Base-by-base conservation (phyloP, 2,113 vertebrate genomes). In the Malurus melanocephalus region DNA sequence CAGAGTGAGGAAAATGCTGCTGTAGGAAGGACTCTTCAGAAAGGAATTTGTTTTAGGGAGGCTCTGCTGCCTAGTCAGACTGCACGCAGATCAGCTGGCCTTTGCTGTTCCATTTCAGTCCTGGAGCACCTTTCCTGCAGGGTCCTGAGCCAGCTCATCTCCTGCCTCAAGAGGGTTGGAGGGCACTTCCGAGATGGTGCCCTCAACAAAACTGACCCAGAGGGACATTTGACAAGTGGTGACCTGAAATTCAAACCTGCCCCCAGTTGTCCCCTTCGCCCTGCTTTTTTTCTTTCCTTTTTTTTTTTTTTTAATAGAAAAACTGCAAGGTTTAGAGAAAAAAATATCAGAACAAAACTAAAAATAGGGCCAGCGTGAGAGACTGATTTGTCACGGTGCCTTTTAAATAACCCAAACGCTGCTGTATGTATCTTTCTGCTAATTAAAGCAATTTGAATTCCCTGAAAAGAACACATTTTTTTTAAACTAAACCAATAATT, bases 361-460 rank as follows among this genome's bases (percentile, higher is more conserved):
- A 94, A 96, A 94, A 95, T 92, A 94, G 68, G 45, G 38, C 46
- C 62, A 90, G 53, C 59, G 66, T 28, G 64, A 82, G 76, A 91
- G 53, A 93, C 59, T 73, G 85, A 87, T 68, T 92, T 0, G 38
- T 95, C 92, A 89, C 0, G 0, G 79, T 77, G 86, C 45, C 85
- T 95, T 87, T 93, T 92, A 91, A 95, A 92, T 92, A 91, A 93
- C 62, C n/a, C 76, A 75, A 81, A 61, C 40, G 43, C 67, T 66
- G 60, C 84, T 94, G 80, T 87, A 92, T 71, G 87, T 92, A 93
- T 94, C 61, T 45, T 82, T 90, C 80, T 94, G 45, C 84, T 95
- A 95, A 95, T 95, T 93, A 94, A 94, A 91, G 92, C 60, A 92
- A 94, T 92, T 91, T 83, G 61, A 91, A 93, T 89, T 82, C 68